These are phyloP conservation scores for Eidolon helvum DNA, from an alignment of 2,113 vertebrate genomes.

Conservation along the genomic window DNA sequence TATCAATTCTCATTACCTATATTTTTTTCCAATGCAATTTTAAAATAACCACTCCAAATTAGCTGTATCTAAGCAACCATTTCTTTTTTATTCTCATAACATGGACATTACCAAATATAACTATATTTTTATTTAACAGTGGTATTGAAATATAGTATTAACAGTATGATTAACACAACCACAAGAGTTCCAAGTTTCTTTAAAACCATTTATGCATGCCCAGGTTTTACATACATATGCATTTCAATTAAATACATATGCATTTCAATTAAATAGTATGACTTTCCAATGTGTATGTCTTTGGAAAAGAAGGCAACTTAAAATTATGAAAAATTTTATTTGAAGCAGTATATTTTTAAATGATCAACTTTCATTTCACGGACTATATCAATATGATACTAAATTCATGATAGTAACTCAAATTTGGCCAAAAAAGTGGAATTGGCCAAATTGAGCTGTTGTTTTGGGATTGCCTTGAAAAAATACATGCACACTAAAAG, in stretches of 20 bases:
- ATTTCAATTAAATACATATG: background rate
- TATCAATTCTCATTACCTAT: background rate
- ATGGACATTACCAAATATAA: constrained; percentile 19
- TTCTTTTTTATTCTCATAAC: background rate
- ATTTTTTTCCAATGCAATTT: constrained; percentile 25
- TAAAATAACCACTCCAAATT: constrained; percentile 52
- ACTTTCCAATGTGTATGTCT: background rate
- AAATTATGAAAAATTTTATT: background rate
- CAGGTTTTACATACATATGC: background rate
- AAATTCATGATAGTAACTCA: background rate
- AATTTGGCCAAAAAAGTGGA: too few species aligned
- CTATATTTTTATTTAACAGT: constrained; percentile 37
- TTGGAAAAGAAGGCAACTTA: background rate
- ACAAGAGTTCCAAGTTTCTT: background rate
- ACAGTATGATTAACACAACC: background rate
- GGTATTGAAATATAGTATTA: constrained; percentile 8
- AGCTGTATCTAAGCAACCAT: constrained; percentile 52
- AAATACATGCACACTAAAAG: background rate
- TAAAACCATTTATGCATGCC: background rate
- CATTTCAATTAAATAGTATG: background rate
- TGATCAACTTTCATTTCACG: background rate
- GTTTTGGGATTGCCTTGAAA: background rate
- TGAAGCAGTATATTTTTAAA: background rate
- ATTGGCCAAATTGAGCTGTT: background rate
- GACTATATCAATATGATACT: background rate